Evolutionary conservation across 1,140 invertebrate genomes (phyloP), one percentile per base, ranked within the genome.

Genomic region (Pseudachorutes palmiensis): DNA sequence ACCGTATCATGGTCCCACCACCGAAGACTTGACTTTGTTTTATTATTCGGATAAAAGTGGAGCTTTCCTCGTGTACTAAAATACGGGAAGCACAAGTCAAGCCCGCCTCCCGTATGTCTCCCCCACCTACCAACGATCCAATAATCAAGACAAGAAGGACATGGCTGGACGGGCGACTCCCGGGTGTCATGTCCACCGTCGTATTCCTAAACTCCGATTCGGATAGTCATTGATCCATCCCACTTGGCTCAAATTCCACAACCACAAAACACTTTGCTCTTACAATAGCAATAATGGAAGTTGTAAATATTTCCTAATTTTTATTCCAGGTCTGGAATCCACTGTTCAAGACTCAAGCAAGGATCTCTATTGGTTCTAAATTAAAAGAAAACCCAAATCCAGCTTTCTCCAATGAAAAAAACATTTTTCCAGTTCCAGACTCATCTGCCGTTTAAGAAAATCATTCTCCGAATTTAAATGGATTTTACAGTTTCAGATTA

Each of bases 21-120:
- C 5, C 36, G 36, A 19, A 19, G 19, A 41, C 14, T 14, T 14
- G 51, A 55, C 51, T 55, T 55, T 55, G 51, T 55, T 55, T 55
- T 55, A 55, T 55, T 55, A 55, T 55, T 55, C 51, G 51, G 51
- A 55, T 55, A 14, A 55, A 55, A 55, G 12, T 55, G 51, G 51
- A 24, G 51, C 9, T 14, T 14, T 5, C 3, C 9, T 26, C 24
- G 14, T 5, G 12, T 55, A 55, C 19, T 9, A 9, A 41, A 41
- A 41, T 41, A 41, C 36, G 19, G n/a, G n/a, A n/a, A n/a, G n/a
- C n/a, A n/a, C 5, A 41, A 19, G 36, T 19, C 19, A 9, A 41
- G 5, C 19, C 36, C 36, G 36, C 36, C 36, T 19, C 19, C 36
- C 36, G 19, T 22, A 5, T 55, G 9, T 14, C 51, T 55, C 51